These are phyloP conservation scores for Barnardius zonarius DNA, from an alignment of 2,113 vertebrate species.

Conservation along the genomic window DNA sequence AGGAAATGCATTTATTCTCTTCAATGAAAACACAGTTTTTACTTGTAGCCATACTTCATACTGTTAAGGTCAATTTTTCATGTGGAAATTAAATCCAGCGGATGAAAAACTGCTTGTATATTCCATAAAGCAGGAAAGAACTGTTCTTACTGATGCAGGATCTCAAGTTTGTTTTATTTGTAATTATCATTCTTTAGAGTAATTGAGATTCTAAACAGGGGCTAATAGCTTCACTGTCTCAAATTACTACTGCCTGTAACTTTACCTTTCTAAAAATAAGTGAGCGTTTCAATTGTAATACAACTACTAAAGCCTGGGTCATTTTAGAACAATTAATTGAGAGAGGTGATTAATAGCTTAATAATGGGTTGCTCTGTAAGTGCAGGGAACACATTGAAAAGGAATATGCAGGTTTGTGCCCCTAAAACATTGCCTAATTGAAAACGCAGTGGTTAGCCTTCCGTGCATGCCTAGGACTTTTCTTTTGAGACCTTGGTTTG, in stretches of 20 bases:
- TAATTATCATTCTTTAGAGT: slow-evolving; percentile 78
- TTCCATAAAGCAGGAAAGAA: slow-evolving; percentile 64
- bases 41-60: slow-evolving; percentile 77
- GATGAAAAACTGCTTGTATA: slow-evolving; percentile 74
- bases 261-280: slow-evolving; percentile 75
- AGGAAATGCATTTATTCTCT: slow-evolving; percentile 83
- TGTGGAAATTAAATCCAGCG: slow-evolving; percentile 77
- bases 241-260: slow-evolving; percentile 71
- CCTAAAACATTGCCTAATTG: slow-evolving; percentile 64
- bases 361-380: slow-evolving; percentile 76
- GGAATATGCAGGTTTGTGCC: slow-evolving; percentile 62
- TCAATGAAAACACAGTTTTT: slow-evolving; percentile 77
- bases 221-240: slow-evolving; percentile 73
- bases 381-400: slow-evolving; percentile 8
- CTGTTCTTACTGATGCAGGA: slow-evolving; percentile 57
- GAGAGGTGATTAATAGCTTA: slow-evolving; percentile 80
- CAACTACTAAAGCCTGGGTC: slow-evolving; percentile 65
- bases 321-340: slow-evolving; percentile 78
- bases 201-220: slow-evolving; percentile 80
- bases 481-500: slow-evolving; percentile 36
- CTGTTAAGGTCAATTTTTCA: slow-evolving; percentile 76
- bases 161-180: slow-evolving; percentile 79
- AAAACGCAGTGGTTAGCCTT: slow-evolving; percentile 48
- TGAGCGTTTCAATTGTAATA: slow-evolving; percentile 71
- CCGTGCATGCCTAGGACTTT: not conserved